Base-by-base conservation (phyloP, 1,140 invertebrate species). In the Drosophila pseudoobscura region DNA sequence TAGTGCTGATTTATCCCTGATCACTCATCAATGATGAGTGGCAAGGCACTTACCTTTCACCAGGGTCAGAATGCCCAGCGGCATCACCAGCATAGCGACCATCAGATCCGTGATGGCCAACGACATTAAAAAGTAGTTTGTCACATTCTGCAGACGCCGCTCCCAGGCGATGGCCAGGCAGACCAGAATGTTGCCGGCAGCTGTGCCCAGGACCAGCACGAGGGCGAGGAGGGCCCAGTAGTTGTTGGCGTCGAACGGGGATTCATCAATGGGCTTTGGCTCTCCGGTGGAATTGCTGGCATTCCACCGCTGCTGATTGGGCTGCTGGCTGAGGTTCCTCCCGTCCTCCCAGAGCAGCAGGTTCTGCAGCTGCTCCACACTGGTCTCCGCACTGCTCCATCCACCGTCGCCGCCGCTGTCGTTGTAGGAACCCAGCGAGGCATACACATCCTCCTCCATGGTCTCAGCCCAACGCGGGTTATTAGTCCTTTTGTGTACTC, bases 101-200 rank as follows among this genome's bases (percentile, higher is more conserved):
- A 99, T 95, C 13, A 99, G 94, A 92, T 99, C 98, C 5, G 98
- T 98, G 61, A 99, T 95, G 24, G 98, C 98, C 78, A 99, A 92
- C 11, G 97, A 99, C 94, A 99, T 96, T 58, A 99, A 94, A 90
- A 99, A 98, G 90, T 98, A 98, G 92, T 99, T 99, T 63, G 98
- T 99, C 17, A 99, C 96, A 90, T 98, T 98, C 90, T 99, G 96
- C 59, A 99, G 93, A 13, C 96, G 93, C 29, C 95, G 93, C 90
- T 99, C 97, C 93, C 96, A 95, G 65, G 95, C 95, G 55, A 99
- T 96, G 4, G 98, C 98, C 74, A 98, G 92, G 89, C 97, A 98
- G 7, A 99, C 98, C 17, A 99, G 93, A 17, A 98, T 96, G 92
- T 99, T 99, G 1, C 98, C 98, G 39, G 97, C 95, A 0, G 97